Evolutionary conservation across 2,888 invertebrate species (phyloP), one percentile per base, ranked within the genome.

Genomic region (Blastobasis lacticolella): DNA sequence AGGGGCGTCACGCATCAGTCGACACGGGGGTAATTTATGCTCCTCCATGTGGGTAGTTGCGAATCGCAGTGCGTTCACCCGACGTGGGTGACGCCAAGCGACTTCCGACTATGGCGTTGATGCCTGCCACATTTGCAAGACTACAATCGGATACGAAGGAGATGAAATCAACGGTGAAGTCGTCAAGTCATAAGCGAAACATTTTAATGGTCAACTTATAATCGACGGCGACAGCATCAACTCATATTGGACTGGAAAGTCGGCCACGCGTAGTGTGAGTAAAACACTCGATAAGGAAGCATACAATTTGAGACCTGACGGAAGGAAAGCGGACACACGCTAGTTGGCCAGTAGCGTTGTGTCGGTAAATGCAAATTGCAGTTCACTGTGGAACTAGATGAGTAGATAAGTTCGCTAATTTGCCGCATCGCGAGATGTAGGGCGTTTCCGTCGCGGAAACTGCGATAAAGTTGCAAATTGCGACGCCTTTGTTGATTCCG

Each of bases 11-110:
- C 23, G 23, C 23, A 23, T 8, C 38, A 49, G 10, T 44, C 38
- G n/a, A 6, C 36, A 49, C 49, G 46, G 40, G 54, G 54, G 50
- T 50, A 52, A 52, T 52, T 51, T 46, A 40, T 50, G 9, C 44
- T 36, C 37, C 49, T 23, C 23, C 56, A 68, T 71, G 72, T 71
- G 68, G 72, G 70, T 67, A 64, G 78, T 73, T 67, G 75, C 73
- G 61, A 81, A 81, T 75, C 58, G 62, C 54, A 67, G 82, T 73
- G 73, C 73, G 55, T 73, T 78, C 61, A 63, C 72, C 73, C 58
- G 68, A 69, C 68, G 74, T 77, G 71, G 78, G 78, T 61, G 55
- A 57, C 55, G 51, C 58, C 53, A 58, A 62, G 64, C 49, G 57
- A 52, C 49, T 49, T 49, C 49, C 45, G 45, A 45, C 45, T 49